Evolutionary conservation across 2,797 vertebrate species (phyloP).

Genomic region (Acipenser oxyrinchus): DNA sequence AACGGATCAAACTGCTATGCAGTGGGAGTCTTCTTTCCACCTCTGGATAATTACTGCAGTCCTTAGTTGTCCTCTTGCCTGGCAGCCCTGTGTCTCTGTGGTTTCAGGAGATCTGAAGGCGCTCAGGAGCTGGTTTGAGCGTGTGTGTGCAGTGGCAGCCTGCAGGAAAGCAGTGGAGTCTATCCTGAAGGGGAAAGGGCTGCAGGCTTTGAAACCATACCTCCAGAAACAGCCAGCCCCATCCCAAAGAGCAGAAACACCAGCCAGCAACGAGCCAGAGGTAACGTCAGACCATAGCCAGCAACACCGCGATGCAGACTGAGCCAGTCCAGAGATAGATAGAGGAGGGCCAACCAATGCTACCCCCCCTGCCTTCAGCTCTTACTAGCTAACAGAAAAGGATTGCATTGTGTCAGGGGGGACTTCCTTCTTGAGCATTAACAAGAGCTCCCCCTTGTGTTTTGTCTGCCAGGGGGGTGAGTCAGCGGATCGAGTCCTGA

Average conservation of each 20-base stretch:
- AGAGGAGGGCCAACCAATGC: no score
- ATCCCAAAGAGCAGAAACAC: constrained; percentile 37
- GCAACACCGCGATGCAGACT: no score
- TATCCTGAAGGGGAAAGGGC: constrained; percentile 61
- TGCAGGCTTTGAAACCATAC: constrained; percentile 60
- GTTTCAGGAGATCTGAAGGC: constrained; percentile 55
- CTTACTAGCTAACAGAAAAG: no score
- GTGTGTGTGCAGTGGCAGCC: constrained; percentile 48
- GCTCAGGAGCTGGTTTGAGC: constrained; percentile 72
- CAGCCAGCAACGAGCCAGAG: constrained; percentile 63
- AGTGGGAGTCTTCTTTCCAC: neutral
- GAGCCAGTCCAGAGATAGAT: no score
- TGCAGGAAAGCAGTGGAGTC: constrained; percentile 60
- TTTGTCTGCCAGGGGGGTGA: constrained; percentile 45
- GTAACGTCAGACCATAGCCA: constrained; percentile 44
- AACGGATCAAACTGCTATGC: no score
- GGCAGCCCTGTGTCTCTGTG: neutral
- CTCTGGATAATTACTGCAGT: neutral
- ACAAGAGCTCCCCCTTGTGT: neutral
- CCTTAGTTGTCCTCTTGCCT: neutral
- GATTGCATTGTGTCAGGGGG: neutral
- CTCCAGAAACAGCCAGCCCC: constrained; percentile 72
- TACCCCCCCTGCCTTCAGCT: no score
- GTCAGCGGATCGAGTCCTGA: constrained; percentile 45
- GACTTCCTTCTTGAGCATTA: neutral